Conservation (phyloP, 2,888 invertebrate genomes). For the Sceliomorpha sp. region DNA sequence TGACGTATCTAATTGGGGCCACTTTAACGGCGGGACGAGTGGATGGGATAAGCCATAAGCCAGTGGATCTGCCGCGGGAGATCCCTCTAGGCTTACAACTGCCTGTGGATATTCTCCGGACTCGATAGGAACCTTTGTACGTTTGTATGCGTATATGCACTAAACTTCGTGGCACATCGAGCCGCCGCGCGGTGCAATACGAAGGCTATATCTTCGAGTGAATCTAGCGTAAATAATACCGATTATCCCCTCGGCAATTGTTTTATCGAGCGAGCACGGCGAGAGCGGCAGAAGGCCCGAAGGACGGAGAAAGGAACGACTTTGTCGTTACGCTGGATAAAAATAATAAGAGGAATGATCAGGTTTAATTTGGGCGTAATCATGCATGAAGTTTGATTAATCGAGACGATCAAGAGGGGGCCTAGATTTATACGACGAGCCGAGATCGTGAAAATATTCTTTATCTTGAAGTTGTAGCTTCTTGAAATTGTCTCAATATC, state of each 20-base stretch:
- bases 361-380: no score
- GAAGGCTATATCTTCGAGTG: conserved; percentile 62
- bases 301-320: conserved; percentile 4
- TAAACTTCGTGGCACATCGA: conserved; percentile 27
- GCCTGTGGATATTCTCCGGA: conserved; percentile 62
- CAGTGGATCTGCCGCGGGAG: conserved; percentile 68
- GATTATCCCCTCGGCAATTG: conserved; percentile 80
- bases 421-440: no score
- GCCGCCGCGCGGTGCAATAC: conserved; percentile 20
- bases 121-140: conserved; percentile 48
- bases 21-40: conserved; percentile 73
- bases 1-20: conserved; percentile 79
- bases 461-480: background rate
- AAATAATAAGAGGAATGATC: no score
- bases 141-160: conserved; percentile 38
- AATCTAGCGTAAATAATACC: conserved; percentile 80
- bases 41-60: conserved; percentile 72
- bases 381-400: background rate
- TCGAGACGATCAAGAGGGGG: no score
- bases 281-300: conserved; percentile 12
- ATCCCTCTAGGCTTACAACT: conserved; percentile 77
- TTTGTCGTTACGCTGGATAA: background rate
- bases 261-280: conserved; percentile 75
- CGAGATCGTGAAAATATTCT: background rate
- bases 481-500: background rate